Evolutionary conservation across 1,140 invertebrate species (phyloP).

Genomic region (Heliconius himera): DNA sequence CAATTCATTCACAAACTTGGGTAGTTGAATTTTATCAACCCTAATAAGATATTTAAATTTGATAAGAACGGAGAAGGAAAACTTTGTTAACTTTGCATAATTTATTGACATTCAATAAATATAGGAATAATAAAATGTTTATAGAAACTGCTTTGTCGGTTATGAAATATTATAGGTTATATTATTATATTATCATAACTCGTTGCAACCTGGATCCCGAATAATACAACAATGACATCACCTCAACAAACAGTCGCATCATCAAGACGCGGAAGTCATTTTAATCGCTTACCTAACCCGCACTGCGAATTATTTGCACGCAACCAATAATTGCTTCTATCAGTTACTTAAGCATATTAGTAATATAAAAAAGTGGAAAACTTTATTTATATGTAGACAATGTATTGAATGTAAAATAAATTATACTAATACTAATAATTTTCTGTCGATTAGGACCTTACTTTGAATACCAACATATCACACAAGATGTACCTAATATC

Average conservation of each 20-base stretch:
- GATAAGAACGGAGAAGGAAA: constrained; percentile 12
- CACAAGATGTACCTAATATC: no score
- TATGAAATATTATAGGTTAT: neutral
- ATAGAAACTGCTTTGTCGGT: neutral
- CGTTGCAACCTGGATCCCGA: constrained; percentile 14
- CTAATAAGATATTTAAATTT: constrained; percentile 18
- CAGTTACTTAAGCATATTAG: constrained; percentile 20
- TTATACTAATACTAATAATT: no score
- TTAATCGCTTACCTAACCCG: constrained; percentile 39
- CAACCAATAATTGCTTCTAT: constrained; percentile 42
- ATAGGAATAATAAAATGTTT: constrained; percentile 14
- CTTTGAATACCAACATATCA: no score
- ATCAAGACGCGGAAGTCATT: constrained; percentile 43
- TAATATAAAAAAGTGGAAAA: neutral
- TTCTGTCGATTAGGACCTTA: no score
- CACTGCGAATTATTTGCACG: constrained; percentile 42
- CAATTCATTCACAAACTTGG: constrained; percentile 39
- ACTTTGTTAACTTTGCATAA: constrained; percentile 15
- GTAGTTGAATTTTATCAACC: constrained; percentile 35
- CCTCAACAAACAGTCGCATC: constrained; percentile 25
- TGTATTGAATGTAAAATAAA: neutral
- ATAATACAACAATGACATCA: constrained; percentile 37
- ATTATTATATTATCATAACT: neutral
- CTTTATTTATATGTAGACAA: neutral
- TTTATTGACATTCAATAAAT: constrained; percentile 18